A percentile compares a stretch with the other conserved stretches of the same genome.
These are phyloP conservation scores for Aethes cnicana DNA, from an alignment of 2,888 invertebrate genomes.

Conservation along the genomic window DNA sequence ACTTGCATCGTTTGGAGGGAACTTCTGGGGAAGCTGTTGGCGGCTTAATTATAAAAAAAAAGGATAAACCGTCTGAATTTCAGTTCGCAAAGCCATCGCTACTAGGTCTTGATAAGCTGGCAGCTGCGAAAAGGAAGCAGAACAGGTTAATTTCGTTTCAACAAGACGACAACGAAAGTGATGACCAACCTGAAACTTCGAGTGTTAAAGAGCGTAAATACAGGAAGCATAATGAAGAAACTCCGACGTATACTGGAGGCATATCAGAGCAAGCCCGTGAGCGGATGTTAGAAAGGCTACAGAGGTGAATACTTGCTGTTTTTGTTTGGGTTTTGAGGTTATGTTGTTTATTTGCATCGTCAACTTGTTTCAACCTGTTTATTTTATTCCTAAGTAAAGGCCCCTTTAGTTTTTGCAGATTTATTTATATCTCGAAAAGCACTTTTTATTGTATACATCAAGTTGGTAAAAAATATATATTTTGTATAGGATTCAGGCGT, in stretches of 20 bases:
- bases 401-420: too few species aligned
- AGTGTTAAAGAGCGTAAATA: slow-evolving; percentile 84
- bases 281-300: slow-evolving; percentile 86
- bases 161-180: slow-evolving; percentile 62
- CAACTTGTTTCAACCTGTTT: neutral
- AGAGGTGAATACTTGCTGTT: slow-evolving; percentile 55
- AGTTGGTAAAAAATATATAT: too few species aligned
- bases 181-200: slow-evolving; percentile 45
- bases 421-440: too few species aligned
- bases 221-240: slow-evolving; percentile 91
- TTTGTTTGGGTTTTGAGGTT: slow-evolving; percentile 22
- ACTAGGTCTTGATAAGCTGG: slow-evolving; percentile 92
- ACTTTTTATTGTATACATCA: too few species aligned
- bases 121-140: slow-evolving; percentile 88
- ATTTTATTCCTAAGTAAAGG: too few species aligned
- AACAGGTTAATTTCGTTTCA: slow-evolving; percentile 86
- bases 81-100: slow-evolving; percentile 90
- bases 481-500: too few species aligned
- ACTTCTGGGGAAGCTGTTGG: slow-evolving; percentile 85
- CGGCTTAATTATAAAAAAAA: slow-evolving; percentile 87
- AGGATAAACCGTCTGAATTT: slow-evolving; percentile 82
- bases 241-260: slow-evolving; percentile 97
- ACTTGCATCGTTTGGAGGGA: slow-evolving; percentile 88
- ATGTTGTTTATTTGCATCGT: slow-evolving; percentile 18
- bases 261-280: slow-evolving; percentile 90